Evolutionary conservation across 2,113 vertebrate species (phyloP).

Genomic region (Xenus cinereus): DNA sequence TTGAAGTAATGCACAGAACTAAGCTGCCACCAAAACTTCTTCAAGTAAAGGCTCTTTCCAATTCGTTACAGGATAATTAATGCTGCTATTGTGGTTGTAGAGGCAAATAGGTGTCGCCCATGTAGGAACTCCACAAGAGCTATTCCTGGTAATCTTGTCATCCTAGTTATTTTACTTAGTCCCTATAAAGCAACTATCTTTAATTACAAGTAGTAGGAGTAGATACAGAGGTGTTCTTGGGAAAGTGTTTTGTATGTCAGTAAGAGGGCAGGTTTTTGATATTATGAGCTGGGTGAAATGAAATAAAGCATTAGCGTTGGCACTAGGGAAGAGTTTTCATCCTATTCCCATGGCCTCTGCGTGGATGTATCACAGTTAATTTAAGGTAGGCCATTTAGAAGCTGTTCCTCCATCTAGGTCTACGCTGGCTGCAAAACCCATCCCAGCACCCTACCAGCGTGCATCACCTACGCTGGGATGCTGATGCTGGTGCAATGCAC

Average conservation of each 20-base stretch:
- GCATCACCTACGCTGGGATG: accelerated
- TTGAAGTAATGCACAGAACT: not conserved
- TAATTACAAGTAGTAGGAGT: not conserved
- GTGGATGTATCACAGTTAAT: not conserved
- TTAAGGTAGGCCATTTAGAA: not conserved
- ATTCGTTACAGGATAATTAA: not conserved
- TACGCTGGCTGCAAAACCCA: not conserved
- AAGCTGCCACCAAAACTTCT: not conserved
- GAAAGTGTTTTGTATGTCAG: not conserved
- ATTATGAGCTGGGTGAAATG: not conserved
- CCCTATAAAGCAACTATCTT: not conserved
- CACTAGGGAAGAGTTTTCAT: not conserved
- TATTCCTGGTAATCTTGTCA: not conserved
- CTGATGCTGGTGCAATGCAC: accelerated
- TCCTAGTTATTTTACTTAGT: not conserved
- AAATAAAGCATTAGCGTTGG: not conserved
- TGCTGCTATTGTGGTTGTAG: not conserved
- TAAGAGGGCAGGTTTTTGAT: not conserved
- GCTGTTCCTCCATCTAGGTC: not conserved
- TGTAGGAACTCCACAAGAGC: not conserved
- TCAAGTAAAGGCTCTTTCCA: not conserved
- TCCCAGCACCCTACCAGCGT: not conserved
- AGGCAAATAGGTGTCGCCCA: not conserved
- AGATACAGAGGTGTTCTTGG: not conserved
- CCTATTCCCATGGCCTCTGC: not conserved